A percentile compares a stretch with the other conserved stretches of the same genome.
phyloP scores from a whole-genome alignment of 2,113 vertebrate species.

The Gopherus evgoodei region DNA sequence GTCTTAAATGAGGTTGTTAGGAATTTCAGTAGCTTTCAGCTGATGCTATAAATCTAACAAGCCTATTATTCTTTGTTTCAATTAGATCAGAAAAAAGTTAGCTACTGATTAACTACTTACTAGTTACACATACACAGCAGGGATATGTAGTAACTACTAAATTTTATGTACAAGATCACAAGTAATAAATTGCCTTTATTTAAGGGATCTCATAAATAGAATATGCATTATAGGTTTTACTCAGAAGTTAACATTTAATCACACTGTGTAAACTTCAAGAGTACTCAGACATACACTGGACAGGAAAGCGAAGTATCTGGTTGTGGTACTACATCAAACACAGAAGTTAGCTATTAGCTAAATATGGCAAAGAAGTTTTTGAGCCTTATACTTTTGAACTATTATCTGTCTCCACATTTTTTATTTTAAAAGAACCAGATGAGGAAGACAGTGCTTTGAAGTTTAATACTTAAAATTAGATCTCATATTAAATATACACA shows the following conservation, averaged over 20 bases:
- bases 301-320: neutral
- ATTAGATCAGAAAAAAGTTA: neutral
- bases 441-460: neutral
- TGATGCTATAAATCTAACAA: neutral
- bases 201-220: neutral
- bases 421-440: neutral
- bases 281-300: neutral
- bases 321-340: neutral
- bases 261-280: neutral
- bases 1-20: neutral
- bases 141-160: accelerated
- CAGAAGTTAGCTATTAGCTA: neutral
- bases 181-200: neutral
- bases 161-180: neutral
- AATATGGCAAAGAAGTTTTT: neutral
- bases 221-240: neutral
- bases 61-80: neutral
- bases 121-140: neutral
- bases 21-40: neutral
- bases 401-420: neutral
- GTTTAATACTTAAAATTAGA: neutral
- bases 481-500: neutral
- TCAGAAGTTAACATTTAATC: neutral
- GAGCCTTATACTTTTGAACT: neutral
- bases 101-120: neutral